phyloP scores from a whole-genome alignment of 2,113 vertebrate genomes.

The Ascaphus truei region DNA sequence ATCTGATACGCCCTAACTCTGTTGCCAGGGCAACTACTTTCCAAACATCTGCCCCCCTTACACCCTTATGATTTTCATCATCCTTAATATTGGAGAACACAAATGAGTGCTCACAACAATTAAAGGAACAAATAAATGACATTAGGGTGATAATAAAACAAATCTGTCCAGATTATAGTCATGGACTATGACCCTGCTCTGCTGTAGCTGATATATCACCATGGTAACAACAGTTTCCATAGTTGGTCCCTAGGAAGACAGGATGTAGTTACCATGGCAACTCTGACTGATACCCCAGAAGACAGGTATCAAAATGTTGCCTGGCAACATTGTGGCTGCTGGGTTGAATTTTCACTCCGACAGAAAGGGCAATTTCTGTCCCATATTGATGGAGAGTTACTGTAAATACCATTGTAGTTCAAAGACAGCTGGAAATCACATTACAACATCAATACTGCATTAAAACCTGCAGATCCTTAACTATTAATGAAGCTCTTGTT shows the following conservation, averaged over 20 bases:
- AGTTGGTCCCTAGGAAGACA: conserved; percentile 58
- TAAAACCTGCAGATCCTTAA: too few relatives aligned
- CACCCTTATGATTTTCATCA: conserved; percentile 35
- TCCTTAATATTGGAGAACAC: neutral
- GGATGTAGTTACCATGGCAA: conserved; percentile 63
- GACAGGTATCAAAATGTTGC: conserved; percentile 58
- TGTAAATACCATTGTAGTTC: too few relatives aligned
- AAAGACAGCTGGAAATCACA: too few relatives aligned
- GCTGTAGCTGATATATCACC: conserved; percentile 47
- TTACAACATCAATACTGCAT: too few relatives aligned
- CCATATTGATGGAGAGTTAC: too few relatives aligned
- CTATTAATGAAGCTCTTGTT: too few relatives aligned
- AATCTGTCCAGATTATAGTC: neutral
- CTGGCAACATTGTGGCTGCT: conserved; percentile 33
- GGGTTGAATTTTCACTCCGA: too few relatives aligned
- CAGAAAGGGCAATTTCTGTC: too few relatives aligned
- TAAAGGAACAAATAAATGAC: conserved; percentile 9
- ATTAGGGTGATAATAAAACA: neutral
- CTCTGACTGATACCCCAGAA: conserved; percentile 46
- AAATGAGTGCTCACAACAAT: conserved; percentile 20
- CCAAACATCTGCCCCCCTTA: conserved; percentile 67
- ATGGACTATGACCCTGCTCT: conserved; percentile 8
- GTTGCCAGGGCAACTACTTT: conserved; percentile 80
- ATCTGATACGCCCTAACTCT: conserved; percentile 75
- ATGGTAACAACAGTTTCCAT: conserved; percentile 63